phyloP scores from a whole-genome alignment of 2,113 vertebrate species.

The Chionodraco myersi region DNA sequence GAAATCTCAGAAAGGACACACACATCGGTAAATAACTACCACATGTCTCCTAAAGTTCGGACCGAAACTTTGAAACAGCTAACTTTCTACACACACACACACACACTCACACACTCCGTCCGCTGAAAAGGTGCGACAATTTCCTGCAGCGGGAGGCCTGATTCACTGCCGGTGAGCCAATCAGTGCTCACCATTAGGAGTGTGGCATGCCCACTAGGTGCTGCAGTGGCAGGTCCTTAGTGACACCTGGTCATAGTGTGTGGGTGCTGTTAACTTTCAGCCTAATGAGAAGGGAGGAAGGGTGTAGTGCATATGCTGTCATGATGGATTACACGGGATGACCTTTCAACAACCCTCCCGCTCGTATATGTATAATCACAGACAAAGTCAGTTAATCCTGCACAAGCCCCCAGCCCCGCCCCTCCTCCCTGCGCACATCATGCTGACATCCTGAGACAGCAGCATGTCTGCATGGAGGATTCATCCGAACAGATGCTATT shows the following conservation, averaged over 20 bases:
- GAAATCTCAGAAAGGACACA: constrained; percentile 52
- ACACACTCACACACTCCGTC: no score
- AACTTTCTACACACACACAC: neutral
- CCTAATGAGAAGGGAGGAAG: constrained; percentile 39
- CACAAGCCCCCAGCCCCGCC: neutral
- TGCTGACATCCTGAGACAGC: constrained; percentile 26
- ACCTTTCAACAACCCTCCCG: constrained; percentile 61
- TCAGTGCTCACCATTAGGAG: constrained; percentile 25
- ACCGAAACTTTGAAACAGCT: constrained; percentile 11
- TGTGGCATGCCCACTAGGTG: constrained; percentile 16
- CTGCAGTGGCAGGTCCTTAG: constrained; percentile 18
- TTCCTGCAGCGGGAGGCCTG: constrained; percentile 11
- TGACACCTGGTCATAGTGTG: constrained; percentile 14
- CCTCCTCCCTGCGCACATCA: constrained; percentile 11
- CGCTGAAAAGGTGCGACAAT: neutral
- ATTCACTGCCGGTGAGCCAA: constrained; percentile 28
- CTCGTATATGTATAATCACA: constrained; percentile 55
- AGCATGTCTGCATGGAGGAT: constrained; percentile 29
- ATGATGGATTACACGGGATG: constrained; percentile 51
- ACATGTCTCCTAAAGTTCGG: constrained; percentile 39
- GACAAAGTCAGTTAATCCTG: constrained; percentile 55
- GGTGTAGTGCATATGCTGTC: constrained; percentile 7
- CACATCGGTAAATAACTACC: constrained; percentile 47
- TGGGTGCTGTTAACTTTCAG: neutral
- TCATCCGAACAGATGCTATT: constrained; percentile 48